Percentiles rank a stretch among this genome's conserved stretches.
These are phyloP conservation scores for Drosophila punjabiensis DNA, from an alignment of 1,140 invertebrate genomes.

Conservation along the genomic window DNA sequence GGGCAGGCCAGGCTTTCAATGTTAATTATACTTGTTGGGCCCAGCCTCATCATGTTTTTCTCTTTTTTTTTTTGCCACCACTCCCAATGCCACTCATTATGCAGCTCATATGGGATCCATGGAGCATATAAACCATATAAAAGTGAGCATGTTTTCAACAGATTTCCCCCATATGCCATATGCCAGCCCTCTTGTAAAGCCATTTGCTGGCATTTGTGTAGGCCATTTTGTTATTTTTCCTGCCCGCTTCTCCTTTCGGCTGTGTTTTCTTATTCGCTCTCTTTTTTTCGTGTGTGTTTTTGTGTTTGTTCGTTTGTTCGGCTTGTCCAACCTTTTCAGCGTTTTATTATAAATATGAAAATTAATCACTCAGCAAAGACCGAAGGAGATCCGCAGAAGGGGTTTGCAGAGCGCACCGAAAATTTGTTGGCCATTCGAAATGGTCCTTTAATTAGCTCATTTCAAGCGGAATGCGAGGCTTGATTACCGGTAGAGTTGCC, in stretches of 20 bases:
- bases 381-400: background rate
- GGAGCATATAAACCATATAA: slow-evolving; percentile 71
- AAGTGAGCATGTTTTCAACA: slow-evolving; percentile 63
- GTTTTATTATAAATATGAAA: slow-evolving; percentile 78
- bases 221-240: slow-evolving; percentile 53
- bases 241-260: slow-evolving; percentile 11
- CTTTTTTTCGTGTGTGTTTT: background rate
- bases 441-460: slow-evolving; percentile 74
- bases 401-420: slow-evolving; percentile 22
- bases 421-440: slow-evolving; percentile 73
- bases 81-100: slow-evolving; percentile 53
- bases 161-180: slow-evolving; percentile 48
- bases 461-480: slow-evolving; percentile 47
- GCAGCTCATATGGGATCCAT: slow-evolving; percentile 62
- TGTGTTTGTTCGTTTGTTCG: slow-evolving; percentile 24
- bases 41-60: slow-evolving; percentile 40
- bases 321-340: slow-evolving; percentile 45
- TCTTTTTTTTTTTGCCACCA: background rate
- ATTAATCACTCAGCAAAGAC: slow-evolving; percentile 71
- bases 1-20: slow-evolving; percentile 57
- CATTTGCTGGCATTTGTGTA: slow-evolving; percentile 60
- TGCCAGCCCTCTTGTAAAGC: slow-evolving; percentile 37
- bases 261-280: slow-evolving; percentile 7
- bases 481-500: slow-evolving; percentile 41
- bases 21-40: slow-evolving; percentile 74